Base-by-base conservation (phyloP, 35 echinoderm and acorn worm species). In the Holothuria glaberrima region DNA sequence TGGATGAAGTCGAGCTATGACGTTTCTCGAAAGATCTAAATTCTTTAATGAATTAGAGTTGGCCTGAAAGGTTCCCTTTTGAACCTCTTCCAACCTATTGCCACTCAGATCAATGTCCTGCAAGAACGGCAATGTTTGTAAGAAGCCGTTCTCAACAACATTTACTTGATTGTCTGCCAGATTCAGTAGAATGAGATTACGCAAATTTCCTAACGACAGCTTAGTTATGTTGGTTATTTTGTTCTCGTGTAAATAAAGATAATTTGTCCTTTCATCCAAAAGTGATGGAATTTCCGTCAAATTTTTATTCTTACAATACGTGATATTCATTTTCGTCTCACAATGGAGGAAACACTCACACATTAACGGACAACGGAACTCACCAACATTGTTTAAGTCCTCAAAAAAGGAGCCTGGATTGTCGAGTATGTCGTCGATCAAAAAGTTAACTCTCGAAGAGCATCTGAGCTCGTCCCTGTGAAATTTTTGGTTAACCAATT, bases 261-360 rank as follows among this genome's bases (percentile, higher is more conserved):
- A 61, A 22, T 57, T 33, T 3, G 83, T 92, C 13, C 58, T 52
- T 20, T n/a, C 29, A 29, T 69, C 65, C 2, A 92, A 21, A 77
- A 67, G 33, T 17, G 57, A 27, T 13, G 90, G 90, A 44, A 91
- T 46, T 25, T 33, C 36, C 6, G 78, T 91, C 16, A 91, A 34
- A 41, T 75, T 72, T n/a, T 34, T 35, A 30, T 45, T 22, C 26
- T 59, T 20, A 28, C 90, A 91, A 50, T 41, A 17, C 7, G 80
- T 30, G 50, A 91, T 74, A 50, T 70, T 91, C 3, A 34, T 12
- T 12, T 27, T 52, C 56, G 35, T 44, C 29, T 48, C 30, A 32
- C 64, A 72, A 19, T 63, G 45, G 19, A n/a, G 24, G 29, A 69
- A 73, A 38, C 90, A 91, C 30, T 69, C 38, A 44, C 90, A 91